Percentiles rank a stretch among this genome's conserved stretches.
Conservation (phyloP, 2,113 vertebrate genomes). For the Felis chaus region DNA sequence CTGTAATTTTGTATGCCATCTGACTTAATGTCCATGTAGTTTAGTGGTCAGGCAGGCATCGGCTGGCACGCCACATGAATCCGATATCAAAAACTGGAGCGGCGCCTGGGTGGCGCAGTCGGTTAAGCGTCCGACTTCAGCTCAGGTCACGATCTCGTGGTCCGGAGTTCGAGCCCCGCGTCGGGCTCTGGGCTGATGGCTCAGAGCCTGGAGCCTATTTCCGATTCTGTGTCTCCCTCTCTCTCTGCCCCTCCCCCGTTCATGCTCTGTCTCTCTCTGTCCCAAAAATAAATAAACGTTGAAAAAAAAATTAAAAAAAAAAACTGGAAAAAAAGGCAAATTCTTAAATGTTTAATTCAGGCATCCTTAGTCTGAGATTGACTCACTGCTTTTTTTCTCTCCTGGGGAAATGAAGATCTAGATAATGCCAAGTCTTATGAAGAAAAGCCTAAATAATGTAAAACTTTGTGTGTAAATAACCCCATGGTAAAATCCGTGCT, state of each 20-base stretch:
- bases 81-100: background rate
- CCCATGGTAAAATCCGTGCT: constrained; percentile 18
- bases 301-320: too few species aligned
- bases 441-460: constrained; percentile 22
- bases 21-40: constrained; percentile 78
- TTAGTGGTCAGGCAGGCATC: constrained; percentile 68
- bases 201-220: too few species aligned
- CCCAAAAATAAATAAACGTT: too few species aligned
- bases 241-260: too few species aligned
- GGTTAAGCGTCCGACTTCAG: too few species aligned
- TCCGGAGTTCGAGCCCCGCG: too few species aligned
- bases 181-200: too few species aligned
- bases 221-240: too few species aligned
- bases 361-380: background rate
- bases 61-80: constrained; percentile 52
- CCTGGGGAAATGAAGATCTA: constrained; percentile 34
- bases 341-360: constrained; percentile 51
- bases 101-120: too few species aligned
- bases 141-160: too few species aligned
- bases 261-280: too few species aligned
- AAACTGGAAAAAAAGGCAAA: background rate
- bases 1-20: constrained; percentile 79
- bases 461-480: constrained; percentile 27
- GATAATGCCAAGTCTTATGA: constrained; percentile 63
- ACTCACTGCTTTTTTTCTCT: constrained; percentile 54